Evolutionary conservation across 2,797 vertebrate genomes (phyloP).

Genomic region (Myotis daubentonii): DNA sequence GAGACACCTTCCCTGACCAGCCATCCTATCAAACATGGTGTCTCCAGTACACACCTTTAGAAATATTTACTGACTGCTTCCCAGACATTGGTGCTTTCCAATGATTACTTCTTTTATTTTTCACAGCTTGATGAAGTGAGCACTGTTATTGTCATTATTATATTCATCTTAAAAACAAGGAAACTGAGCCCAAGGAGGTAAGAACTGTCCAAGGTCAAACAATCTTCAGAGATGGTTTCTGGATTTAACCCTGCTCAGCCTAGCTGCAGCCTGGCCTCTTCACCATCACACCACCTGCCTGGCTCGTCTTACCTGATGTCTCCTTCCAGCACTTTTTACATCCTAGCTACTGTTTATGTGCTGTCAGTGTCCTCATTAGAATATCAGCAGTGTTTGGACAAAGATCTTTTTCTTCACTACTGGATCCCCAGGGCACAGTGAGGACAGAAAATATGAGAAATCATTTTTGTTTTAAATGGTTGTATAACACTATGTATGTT

Average conservation of each 20-base stretch:
- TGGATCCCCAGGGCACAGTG: neutral
- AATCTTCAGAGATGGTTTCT: neutral
- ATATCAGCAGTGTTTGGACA: neutral
- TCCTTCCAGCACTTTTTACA: neutral
- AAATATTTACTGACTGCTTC: neutral
- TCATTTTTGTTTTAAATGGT: neutral
- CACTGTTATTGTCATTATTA: neutral
- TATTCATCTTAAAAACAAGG: neutral
- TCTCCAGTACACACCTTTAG: neutral
- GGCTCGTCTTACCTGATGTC: neutral
- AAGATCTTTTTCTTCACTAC: neutral
- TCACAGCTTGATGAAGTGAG: neutral
- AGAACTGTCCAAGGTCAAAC: no score
- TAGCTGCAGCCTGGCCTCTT: neutral
- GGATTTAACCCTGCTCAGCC: neutral
- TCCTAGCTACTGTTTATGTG: neutral
- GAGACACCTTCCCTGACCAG: neutral
- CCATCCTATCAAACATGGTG: neutral
- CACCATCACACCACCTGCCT: neutral
- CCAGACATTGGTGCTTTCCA: neutral
- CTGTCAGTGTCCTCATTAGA: neutral
- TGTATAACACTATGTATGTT: neutral
- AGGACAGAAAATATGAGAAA: neutral
- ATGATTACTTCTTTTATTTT: neutral
- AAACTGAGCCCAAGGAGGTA: neutral